phyloP scores from a whole-genome alignment of 2,113 vertebrate species.

The Carassius auratus region DNA sequence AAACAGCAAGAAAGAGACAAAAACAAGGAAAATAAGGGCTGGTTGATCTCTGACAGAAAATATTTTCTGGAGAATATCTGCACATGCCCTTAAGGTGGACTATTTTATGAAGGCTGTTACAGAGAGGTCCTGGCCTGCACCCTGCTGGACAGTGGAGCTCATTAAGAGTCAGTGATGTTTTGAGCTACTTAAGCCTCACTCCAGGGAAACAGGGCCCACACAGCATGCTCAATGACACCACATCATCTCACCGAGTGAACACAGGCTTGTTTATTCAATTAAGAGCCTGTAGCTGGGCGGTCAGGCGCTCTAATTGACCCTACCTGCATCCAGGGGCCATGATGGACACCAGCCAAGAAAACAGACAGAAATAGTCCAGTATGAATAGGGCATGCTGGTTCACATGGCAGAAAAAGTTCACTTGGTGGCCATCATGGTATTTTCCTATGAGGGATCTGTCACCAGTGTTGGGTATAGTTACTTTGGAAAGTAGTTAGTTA shows the following conservation, averaged over 20 bases:
- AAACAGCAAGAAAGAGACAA: slow-evolving; percentile 47
- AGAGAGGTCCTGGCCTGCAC: slow-evolving; percentile 14
- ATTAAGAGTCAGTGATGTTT: slow-evolving; percentile 26
- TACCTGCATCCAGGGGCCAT: slow-evolving; percentile 66
- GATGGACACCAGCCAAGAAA: slow-evolving; percentile 50
- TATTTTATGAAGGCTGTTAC: slow-evolving; percentile 3
- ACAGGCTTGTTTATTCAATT: slow-evolving; percentile 72
- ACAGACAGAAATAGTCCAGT: slow-evolving; percentile 53
- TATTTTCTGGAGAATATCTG: slow-evolving; percentile 21
- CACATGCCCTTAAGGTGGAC: not conserved
- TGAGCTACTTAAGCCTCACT: slow-evolving; percentile 8
- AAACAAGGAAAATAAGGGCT: slow-evolving; percentile 1
- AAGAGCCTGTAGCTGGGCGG: slow-evolving; percentile 53
- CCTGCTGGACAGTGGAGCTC: slow-evolving; percentile 1
- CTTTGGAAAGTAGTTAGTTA: no score
- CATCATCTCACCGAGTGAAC: slow-evolving; percentile 67
- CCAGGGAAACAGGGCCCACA: slow-evolving; percentile 41
- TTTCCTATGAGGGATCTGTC: not conserved
- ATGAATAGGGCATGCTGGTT: not conserved
- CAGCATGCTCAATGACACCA: slow-evolving; percentile 60
- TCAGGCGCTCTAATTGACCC: slow-evolving; percentile 72
- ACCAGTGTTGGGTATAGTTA: no score
- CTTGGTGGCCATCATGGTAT: not conserved
- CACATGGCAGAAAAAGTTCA: not conserved
- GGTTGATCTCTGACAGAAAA: slow-evolving; percentile 38